Evolutionary conservation across 2,113 vertebrate species (phyloP), one percentile per base, ranked within the genome.

Genomic region (Addax nasomaculatus): DNA sequence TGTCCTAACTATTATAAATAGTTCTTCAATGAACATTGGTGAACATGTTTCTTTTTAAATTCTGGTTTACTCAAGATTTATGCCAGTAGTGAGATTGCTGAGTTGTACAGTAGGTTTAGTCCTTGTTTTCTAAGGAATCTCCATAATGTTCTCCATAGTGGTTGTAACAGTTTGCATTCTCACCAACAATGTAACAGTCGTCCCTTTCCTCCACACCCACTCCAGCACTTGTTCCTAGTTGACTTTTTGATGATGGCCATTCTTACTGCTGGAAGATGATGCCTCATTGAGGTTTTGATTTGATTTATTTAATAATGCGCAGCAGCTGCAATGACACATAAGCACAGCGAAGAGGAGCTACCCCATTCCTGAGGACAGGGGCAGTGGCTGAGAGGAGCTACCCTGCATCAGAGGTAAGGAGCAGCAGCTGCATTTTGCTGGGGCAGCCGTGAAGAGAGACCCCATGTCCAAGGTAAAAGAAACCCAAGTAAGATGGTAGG

Each of bases 311-410:
- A n/a, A n/a, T 67, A 67, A 67, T 67, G 16, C 2, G 6, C 13
- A 30, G 13, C 0, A 3, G 60, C 60, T 30, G 29, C 0, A 14
- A 30, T 15, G 60, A 29, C 13, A 30, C 60, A 15, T 0, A 0
- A 62, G 13, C 13, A 30, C 29, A 15, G 29, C 2, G 15, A 29
- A 62, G 60, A 62, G 29, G 13, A 13, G 6, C 29, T 7, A 62
- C 60, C 13, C 13, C 29, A 30, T 29, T 30, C 60, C 60, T 2
- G 0, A 62, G 29, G 13, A 29, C 60, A 62, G 60, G 13, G 6
- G 29, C 5, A 15, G 60, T 7, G 29, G 13, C 60, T 62, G 60
- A 62, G 60, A 62, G 29, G 29, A 30, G 60, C 60, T 62, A 62
- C 29, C 13, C 13, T 2, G 5, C 60, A 30, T 62, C 29, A 62